Evolutionary conservation across 2,888 invertebrate genomes (phyloP).

Genomic region (Schrankia costaestrigalis): DNA sequence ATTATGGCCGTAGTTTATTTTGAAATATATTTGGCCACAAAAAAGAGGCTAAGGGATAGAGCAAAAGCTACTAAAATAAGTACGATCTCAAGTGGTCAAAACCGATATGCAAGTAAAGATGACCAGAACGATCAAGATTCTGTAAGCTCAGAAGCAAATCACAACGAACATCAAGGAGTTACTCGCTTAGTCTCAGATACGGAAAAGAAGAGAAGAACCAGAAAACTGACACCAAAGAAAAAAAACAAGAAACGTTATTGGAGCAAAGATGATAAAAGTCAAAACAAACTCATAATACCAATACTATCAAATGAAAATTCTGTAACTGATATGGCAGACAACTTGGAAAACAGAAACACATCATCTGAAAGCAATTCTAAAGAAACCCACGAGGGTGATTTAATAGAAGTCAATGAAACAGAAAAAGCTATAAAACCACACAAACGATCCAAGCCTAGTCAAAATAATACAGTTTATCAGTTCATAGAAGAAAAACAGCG

Average conservation of each 20-base stretch:
- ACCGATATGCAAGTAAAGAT: constrained; percentile 71
- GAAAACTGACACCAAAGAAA: constrained; percentile 70
- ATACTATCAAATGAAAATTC: constrained; percentile 73
- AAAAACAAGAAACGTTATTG: constrained; percentile 78
- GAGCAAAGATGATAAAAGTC: constrained; percentile 72
- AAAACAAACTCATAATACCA: constrained; percentile 71
- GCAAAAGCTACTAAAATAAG: constrained; percentile 91
- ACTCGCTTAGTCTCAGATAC: constrained; percentile 56
- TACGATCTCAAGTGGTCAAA: constrained; percentile 79
- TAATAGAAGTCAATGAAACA: constrained; percentile 54
- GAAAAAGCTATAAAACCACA: constrained; percentile 44
- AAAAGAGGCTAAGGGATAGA: constrained; percentile 90
- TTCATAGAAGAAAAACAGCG: constrained; percentile 94
- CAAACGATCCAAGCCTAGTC: constrained; percentile 51
- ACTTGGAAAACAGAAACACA: constrained; percentile 63
- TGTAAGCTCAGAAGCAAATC: constrained; percentile 91
- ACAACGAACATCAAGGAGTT: constrained; percentile 82
- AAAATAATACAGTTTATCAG: constrained; percentile 86
- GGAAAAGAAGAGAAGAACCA: constrained; percentile 62
- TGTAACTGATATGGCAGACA: constrained; percentile 63
- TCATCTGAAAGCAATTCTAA: constrained; percentile 76
- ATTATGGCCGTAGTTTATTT: constrained; percentile 98
- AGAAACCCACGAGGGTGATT: constrained; percentile 65
- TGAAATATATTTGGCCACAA: constrained; percentile 96
- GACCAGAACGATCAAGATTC: constrained; percentile 86